Base-by-base conservation (phyloP, 2,888 invertebrate genomes). In the Branchellion lobata region DNA sequence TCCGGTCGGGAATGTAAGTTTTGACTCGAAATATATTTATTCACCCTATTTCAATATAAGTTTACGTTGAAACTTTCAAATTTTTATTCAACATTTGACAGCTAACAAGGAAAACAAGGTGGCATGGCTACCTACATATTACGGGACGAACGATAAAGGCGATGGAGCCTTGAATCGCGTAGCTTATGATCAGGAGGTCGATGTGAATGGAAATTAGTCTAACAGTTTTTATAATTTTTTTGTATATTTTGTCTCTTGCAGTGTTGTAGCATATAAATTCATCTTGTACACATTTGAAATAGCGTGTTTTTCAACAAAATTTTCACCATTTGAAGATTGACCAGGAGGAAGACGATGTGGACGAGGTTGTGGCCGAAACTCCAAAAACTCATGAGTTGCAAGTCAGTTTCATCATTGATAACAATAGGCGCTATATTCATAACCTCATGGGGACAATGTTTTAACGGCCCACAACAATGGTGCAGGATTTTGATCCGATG, bases 401-500 rank as follows among this genome's bases (percentile, higher is more conserved):
- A 40, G 36, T 51, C 3, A 76, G 21, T 14, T 40, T 40, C 40
- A 40, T 40, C 40, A 40, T 40, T n/a, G 40, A 8, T 14, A 40
- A 40, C 8, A 40, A 40, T 8, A 40, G 40, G 40, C 5, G 40
- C 14, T 40, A 5, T 40, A 5, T 40, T 40, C 8, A 40, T n/a
- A n/a, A n/a, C n/a, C n/a, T n/a, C n/a, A n/a, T n/a, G n/a, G n/a
- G n/a, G n/a, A n/a, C n/a, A n/a, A n/a, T n/a, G n/a, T n/a, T n/a
- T n/a, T n/a, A n/a, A n/a, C n/a, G n/a, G n/a, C n/a, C n/a, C n/a
- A n/a, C n/a, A n/a, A n/a, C n/a, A n/a, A n/a, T n/a, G 14, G 5
- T 33, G 65, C 80, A 87, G 87, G 87, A 87, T 79, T 86, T 84
- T 85, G 87, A 87, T 82, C 86, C 87, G 0, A 80, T 87, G 83